A percentile compares a stretch with the other conserved stretches of the same genome.
phyloP scores from a whole-genome alignment of 2,113 vertebrate species.

The Psittacula cyanocephala region DNA sequence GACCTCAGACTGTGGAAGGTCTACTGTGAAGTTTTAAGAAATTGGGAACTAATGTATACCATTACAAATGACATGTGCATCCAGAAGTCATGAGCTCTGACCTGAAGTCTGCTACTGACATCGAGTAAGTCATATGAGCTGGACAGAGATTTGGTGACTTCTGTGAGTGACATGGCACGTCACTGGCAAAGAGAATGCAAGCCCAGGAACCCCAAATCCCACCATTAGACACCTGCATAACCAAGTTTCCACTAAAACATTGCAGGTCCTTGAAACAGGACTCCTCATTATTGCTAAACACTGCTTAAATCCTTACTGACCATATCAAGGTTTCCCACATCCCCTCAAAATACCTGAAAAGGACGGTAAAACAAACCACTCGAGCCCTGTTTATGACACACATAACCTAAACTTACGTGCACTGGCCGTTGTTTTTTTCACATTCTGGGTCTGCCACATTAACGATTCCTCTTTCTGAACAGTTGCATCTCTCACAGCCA shows the following conservation, averaged over 20 bases:
- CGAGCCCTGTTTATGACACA: rapidly evolving
- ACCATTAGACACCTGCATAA: neutral
- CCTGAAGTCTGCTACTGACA: neutral
- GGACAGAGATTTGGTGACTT: neutral
- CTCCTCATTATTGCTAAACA: neutral
- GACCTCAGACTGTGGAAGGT: neutral
- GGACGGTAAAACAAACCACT: neutral
- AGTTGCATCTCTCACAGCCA: slow-evolving; percentile 89
- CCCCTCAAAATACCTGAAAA: neutral
- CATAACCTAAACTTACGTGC: slow-evolving; percentile 78
- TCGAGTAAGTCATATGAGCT: neutral
- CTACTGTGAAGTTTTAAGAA: neutral
- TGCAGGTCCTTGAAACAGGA: neutral
- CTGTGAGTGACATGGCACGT: neutral
- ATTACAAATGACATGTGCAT: neutral
- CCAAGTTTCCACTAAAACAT: neutral
- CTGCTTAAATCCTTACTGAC: neutral
- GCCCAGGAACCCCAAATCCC: neutral
- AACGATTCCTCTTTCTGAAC: slow-evolving; percentile 77
- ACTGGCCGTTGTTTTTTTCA: slow-evolving; percentile 81
- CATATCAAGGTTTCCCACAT: neutral
- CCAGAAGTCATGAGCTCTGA: neutral
- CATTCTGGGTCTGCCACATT: slow-evolving; percentile 72
- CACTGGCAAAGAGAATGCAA: neutral
- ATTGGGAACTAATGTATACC: neutral